These are phyloP conservation scores for Abscondita cerata DNA, from an alignment of 2,888 invertebrate genomes.

Conservation along the genomic window DNA sequence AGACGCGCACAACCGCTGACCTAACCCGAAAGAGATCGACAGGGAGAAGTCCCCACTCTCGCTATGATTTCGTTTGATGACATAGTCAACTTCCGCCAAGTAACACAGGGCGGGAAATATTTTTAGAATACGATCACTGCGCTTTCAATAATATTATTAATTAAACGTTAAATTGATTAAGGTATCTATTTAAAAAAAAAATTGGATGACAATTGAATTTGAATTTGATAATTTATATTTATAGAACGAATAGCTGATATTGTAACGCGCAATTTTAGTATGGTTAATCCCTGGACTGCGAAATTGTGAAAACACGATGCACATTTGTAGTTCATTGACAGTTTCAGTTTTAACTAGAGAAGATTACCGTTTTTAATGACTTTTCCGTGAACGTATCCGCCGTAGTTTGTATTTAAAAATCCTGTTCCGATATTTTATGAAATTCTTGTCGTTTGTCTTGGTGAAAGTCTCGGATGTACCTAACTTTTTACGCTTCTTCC, in stretches of 20 bases:
- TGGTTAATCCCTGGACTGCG: too few relatives aligned
- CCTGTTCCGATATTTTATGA: too few relatives aligned
- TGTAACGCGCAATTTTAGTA: too few relatives aligned
- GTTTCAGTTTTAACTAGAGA: too few relatives aligned
- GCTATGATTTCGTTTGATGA: background rate
- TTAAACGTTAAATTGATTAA: background rate
- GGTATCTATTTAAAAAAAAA: background rate
- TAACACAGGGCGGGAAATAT: constrained; percentile 5
- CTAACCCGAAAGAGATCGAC: background rate
- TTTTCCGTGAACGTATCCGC: too few relatives aligned
- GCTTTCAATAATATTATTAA: background rate
- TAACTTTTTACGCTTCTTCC: too few relatives aligned
- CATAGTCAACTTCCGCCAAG: constrained; percentile 7
- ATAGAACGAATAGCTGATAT: constrained; percentile 5
- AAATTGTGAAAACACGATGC: too few relatives aligned
- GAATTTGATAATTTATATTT: constrained; percentile 4
- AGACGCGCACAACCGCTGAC: constrained; percentile 3
- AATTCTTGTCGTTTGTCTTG: background rate
- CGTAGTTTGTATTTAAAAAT: too few relatives aligned
- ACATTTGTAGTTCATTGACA: too few relatives aligned
- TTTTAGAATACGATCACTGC: constrained; percentile 1
- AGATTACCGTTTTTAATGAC: too few relatives aligned
- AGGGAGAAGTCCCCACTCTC: background rate
- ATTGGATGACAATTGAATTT: constrained; percentile 5
- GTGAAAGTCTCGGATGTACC: too few relatives aligned